Evolutionary conservation across 1,140 invertebrate genomes (phyloP).

Genomic region (Piezodorus guildinii): DNA sequence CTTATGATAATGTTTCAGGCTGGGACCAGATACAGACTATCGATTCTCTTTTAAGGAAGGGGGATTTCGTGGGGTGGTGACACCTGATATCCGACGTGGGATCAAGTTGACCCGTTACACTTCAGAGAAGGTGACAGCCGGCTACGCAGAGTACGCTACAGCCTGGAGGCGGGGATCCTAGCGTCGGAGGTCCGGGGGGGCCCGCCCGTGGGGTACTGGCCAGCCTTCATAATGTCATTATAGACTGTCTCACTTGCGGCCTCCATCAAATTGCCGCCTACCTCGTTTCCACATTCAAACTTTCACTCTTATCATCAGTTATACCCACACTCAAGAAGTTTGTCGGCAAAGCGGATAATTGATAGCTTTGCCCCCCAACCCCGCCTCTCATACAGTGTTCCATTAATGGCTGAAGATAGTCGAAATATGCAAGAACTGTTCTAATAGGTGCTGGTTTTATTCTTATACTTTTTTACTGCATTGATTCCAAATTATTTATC

Average conservation of each 20-base stretch:
- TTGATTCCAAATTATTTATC: too few species aligned
- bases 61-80: constrained; percentile 86
- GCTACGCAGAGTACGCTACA: constrained; percentile 69
- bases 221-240: background rate
- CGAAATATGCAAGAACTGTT: too few species aligned
- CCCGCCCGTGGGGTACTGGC: constrained; percentile 9
- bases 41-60: constrained; percentile 92
- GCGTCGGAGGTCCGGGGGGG: constrained; percentile 32
- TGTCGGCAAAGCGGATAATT: background rate
- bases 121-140: constrained; percentile 71
- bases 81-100: constrained; percentile 68
- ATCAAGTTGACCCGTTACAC: constrained; percentile 93
- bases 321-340: background rate
- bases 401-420: too few species aligned
- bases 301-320: background rate
- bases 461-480: too few species aligned
- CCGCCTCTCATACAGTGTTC: too few species aligned
- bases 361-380: too few species aligned
- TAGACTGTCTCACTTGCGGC: background rate
- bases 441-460: too few species aligned
- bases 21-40: constrained; percentile 97
- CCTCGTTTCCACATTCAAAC: background rate
- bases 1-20: constrained; percentile 38
- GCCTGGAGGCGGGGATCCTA: constrained; percentile 49
- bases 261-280: background rate